Conservation (phyloP, 2,113 vertebrate species). For the Platichthys stellatus region DNA sequence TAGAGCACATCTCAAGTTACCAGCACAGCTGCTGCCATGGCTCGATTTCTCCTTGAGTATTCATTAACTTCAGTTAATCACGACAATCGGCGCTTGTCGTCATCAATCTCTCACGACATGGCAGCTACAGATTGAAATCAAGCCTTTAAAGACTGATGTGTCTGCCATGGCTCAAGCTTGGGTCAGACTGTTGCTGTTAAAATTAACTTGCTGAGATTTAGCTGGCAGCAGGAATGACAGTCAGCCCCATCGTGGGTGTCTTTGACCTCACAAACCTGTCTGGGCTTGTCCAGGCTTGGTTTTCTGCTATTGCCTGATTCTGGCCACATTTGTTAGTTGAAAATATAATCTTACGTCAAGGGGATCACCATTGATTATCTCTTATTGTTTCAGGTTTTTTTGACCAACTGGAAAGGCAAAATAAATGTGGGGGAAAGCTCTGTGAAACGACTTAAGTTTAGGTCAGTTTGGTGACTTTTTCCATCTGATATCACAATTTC, state of each 20-base stretch:
- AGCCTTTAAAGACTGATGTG: background rate
- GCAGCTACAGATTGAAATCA: slow-evolving; percentile 1
- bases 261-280: slow-evolving; percentile 32
- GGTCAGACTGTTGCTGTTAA: slow-evolving; percentile 20
- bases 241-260: slow-evolving; percentile 16
- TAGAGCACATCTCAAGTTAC: background rate
- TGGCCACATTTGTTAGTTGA: background rate
- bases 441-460: too few species aligned
- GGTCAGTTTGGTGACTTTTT: too few species aligned
- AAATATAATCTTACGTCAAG: background rate
- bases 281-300: background rate
- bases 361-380: background rate
- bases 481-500: too few species aligned
- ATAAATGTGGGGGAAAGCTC: too few species aligned
- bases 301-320: too few species aligned
- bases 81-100: background rate
- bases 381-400: too few species aligned
- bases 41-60: background rate
- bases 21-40: background rate
- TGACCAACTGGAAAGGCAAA: too few species aligned
- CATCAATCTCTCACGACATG: background rate
- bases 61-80: slow-evolving; percentile 5
- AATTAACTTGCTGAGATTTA: slow-evolving; percentile 28
- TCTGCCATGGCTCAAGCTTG: slow-evolving; percentile 6
- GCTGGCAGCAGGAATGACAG: background rate